Base-by-base conservation (phyloP, 2,888 invertebrate species). In the Mayetiola destructor region DNA sequence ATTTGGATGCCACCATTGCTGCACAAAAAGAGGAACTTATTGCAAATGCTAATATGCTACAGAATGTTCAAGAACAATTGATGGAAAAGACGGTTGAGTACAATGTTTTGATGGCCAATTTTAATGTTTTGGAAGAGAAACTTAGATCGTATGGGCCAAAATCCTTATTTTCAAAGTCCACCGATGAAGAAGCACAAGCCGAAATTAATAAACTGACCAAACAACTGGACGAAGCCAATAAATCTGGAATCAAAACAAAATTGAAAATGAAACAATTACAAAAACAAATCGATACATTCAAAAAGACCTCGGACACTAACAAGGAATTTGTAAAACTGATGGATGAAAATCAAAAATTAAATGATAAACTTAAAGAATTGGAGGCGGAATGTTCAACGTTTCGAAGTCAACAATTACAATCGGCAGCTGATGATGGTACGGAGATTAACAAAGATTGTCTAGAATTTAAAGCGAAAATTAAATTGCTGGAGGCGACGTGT, bases 331-430 rank as follows among this genome's bases (percentile, higher is more conserved):
- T 82, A 0, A 77, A 77, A 63, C 70, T 87, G 55, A 77, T 76
- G 65, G 76, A 76, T 59, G 80, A 81, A 65, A 76, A 81, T 62
- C 77, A 79, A 61, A 76, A 77, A 62, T 71, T 85, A 55, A 80
- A 81, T 60, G 84, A 87, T 64, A 83, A 81, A 75, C 80, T 93
- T 60, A 84, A 85, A 14, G 87, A 89, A 67, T 72, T 93, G 61
- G 89, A 90, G 73, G 89, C 90, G 71, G 92, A 92, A 73, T 92
- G 91, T 74, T 90, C 90, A 65, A 88, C 89, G 73, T 79, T 92
- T 67, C 86, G 88, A 6, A 35, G 36, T 14, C 36, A 39, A 30
- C 14, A 18, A n/a, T 18, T 29, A 16, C 3, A 27, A 36, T 55
- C 55, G 23, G 36, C 36, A 4, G 27, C 18, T 37, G 39, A 23